Conservation (phyloP, 2,797 vertebrate species). For the Muscicapa striata region DNA sequence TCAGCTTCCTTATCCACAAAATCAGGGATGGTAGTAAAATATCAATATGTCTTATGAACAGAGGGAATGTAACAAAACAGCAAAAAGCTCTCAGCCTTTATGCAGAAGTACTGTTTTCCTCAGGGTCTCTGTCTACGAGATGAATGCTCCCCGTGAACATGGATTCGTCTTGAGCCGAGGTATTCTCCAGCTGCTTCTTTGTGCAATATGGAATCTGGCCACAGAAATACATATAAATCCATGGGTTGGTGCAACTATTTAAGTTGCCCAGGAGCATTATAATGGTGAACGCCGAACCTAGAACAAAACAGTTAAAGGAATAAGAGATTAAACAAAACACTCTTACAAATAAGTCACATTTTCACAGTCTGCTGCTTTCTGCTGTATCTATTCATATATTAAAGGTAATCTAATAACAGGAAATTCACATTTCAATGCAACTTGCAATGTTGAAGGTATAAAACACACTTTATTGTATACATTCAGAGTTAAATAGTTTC, state of each 20-base stretch:
- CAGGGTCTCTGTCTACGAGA: constrained; percentile 58
- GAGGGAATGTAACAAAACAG: background rate
- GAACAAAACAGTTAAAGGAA: constrained; percentile 27
- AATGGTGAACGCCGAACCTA: constrained; percentile 83
- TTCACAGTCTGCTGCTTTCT: background rate
- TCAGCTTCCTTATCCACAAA: background rate
- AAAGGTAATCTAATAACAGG: background rate
- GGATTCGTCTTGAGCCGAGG: constrained; percentile 46
- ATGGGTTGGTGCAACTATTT: constrained; percentile 87
- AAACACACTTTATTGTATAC: background rate
- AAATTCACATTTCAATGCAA: background rate
- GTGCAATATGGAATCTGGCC: constrained; percentile 69
- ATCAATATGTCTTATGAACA: background rate
- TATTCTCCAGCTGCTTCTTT: constrained; percentile 44
- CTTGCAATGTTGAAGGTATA: background rate
- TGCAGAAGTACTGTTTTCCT: constrained; percentile 51
- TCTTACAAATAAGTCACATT: background rate
- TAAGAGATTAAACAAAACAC: background rate
- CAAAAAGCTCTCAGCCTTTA: background rate
- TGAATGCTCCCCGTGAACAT: constrained; percentile 61
- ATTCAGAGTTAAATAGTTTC: background rate
- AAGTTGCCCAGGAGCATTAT: constrained; percentile 87
- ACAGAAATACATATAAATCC: constrained; percentile 87
- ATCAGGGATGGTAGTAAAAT: background rate
- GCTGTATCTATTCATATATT: background rate